Conservation (phyloP, 2,113 vertebrate species). For the Cephalophus harveyi region DNA sequence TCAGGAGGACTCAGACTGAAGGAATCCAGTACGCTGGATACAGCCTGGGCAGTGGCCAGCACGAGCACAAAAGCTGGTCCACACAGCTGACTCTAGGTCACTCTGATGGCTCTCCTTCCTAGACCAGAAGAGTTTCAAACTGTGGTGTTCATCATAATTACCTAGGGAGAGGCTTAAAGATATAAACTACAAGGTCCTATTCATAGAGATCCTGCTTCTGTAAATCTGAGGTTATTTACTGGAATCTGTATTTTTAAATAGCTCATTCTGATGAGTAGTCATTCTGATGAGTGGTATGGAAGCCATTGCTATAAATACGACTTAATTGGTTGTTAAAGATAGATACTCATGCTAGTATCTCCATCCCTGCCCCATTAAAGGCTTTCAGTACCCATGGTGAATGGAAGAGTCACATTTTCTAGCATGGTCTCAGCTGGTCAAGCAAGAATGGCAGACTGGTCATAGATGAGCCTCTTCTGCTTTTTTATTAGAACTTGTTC, state of each 20-base stretch:
- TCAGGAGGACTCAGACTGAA: not conserved
- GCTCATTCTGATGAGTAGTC: not conserved
- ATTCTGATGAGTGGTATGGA: not conserved
- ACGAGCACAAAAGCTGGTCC: not conserved
- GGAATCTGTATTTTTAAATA: constrained; percentile 4
- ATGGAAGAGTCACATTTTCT: not conserved
- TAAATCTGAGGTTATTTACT: not conserved
- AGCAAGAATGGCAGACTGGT: not conserved
- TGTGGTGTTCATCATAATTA: not conserved
- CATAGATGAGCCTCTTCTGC: not conserved
- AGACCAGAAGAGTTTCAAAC: not conserved
- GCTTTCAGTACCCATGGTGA: not conserved
- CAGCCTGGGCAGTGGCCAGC: not conserved
- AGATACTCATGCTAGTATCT: not conserved
- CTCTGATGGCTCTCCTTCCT: not conserved
- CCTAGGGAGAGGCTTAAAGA: not conserved
- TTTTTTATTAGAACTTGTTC: not conserved
- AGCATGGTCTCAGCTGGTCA: not conserved
- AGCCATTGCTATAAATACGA: not conserved
- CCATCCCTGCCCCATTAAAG: not conserved
- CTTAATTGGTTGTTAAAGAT: not conserved
- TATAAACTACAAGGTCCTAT: not conserved
- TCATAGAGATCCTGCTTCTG: not conserved
- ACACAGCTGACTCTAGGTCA: not conserved
- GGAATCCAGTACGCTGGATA: not conserved